Evolutionary conservation across 2,797 vertebrate species (phyloP).

Genomic region (Chiroxiphia lanceolata): DNA sequence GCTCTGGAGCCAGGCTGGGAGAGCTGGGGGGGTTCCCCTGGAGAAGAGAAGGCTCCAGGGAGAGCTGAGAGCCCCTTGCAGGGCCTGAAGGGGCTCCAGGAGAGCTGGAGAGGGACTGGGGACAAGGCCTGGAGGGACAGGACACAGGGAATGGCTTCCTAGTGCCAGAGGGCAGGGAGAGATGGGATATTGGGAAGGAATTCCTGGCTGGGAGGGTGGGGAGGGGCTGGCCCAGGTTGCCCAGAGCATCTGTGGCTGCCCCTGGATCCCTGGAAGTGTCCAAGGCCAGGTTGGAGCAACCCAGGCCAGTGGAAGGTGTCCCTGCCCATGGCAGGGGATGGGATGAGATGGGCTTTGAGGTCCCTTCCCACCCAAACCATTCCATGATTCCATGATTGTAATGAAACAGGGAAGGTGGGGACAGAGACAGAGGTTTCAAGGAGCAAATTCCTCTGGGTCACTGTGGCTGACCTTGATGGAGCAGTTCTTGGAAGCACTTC

Average conservation of each 20-base stretch:
- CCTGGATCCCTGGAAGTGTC: not conserved
- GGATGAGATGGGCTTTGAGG: accelerated
- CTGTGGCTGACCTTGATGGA: accelerated
- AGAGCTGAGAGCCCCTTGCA: accelerated
- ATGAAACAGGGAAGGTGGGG: not conserved
- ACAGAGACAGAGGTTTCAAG: not conserved
- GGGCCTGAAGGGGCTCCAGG: not conserved
- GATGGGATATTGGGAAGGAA: too few species aligned
- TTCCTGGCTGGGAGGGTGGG: not conserved
- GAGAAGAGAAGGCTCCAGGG: not conserved
- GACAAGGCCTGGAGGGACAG: too few species aligned
- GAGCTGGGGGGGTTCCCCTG: accelerated
- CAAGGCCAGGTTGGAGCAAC: not conserved
- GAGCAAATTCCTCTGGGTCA: not conserved
- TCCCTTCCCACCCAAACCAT: not conserved
- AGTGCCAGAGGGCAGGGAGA: too few species aligned
- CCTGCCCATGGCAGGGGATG: not conserved
- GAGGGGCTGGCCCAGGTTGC: not conserved
- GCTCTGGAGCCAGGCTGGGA: not conserved
- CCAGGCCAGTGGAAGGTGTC: not conserved
- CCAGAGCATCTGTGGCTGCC: not conserved
- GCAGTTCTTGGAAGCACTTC: not conserved
- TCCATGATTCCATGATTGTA: not conserved
- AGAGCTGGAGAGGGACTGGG: not conserved
- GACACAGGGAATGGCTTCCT: too few species aligned